Percentiles rank a stretch among this genome's conserved stretches.
These are phyloP conservation scores for Branchellion lobata DNA, from an alignment of 2,888 invertebrate genomes.

Conservation along the genomic window DNA sequence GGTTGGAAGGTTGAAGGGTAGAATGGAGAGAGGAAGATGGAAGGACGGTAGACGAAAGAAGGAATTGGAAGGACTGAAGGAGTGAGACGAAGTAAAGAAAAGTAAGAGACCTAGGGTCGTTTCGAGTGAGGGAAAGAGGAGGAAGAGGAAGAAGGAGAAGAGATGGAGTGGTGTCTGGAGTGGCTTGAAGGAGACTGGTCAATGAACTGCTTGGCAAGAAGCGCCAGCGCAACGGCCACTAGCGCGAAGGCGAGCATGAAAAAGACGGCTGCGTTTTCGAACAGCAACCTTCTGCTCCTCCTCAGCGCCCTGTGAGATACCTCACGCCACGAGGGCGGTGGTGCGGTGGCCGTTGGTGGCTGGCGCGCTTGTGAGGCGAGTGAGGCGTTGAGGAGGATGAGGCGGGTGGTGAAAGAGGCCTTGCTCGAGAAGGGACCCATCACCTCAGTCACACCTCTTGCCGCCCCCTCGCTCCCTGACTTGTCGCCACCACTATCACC, in stretches of 20 bases:
- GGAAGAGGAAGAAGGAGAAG: background rate
- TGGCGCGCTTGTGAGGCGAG: background rate
- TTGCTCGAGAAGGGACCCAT: constrained; percentile 35
- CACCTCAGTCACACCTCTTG: background rate
- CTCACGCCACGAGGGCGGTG: background rate
- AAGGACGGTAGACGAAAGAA: too few relatives aligned
- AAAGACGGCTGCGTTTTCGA: constrained; percentile 67
- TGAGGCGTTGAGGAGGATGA: background rate
- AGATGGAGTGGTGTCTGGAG: background rate
- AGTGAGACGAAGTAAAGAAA: too few relatives aligned
- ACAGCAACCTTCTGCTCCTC: constrained; percentile 66
- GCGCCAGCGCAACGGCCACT: constrained; percentile 69
- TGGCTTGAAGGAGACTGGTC: constrained; percentile 28
- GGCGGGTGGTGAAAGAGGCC: constrained; percentile 32
- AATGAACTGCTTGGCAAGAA: constrained; percentile 66
- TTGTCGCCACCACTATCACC: background rate
- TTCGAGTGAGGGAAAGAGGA: background rate
- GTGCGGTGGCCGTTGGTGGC: background rate
- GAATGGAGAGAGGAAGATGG: too few relatives aligned
- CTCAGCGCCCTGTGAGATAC: constrained; percentile 19
- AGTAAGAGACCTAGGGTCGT: too few relatives aligned
- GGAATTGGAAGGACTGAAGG: too few relatives aligned
- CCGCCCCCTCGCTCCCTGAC: background rate
- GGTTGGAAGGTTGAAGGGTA: too few relatives aligned
- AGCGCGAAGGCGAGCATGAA: constrained; percentile 69